Evolutionary conservation across 2,888 invertebrate genomes (phyloP).

Genomic region (Microctonus hyperodae): DNA sequence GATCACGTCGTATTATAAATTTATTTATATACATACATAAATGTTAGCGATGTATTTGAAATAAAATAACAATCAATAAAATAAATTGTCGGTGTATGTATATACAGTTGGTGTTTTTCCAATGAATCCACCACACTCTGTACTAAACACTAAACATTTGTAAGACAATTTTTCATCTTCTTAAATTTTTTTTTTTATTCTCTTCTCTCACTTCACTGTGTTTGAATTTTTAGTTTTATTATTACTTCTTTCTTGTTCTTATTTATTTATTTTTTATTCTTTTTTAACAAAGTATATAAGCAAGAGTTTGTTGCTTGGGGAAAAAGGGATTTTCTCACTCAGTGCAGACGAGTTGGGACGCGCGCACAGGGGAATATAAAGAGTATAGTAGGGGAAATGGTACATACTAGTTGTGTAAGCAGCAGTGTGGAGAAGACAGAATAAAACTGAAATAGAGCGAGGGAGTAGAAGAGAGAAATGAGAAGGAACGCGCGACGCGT

Average conservation of each 20-base stretch:
- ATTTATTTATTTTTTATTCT: neutral
- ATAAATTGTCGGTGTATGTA: neutral
- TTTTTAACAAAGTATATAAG: neutral
- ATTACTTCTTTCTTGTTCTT: neutral
- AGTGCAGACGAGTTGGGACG: neutral
- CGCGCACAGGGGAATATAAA: neutral
- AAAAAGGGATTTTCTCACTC: conserved; percentile 23
- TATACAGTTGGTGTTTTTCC: neutral
- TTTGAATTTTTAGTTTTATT: neutral
- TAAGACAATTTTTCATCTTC: neutral
- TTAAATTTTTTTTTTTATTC: neutral
- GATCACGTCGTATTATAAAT: conserved; percentile 12
- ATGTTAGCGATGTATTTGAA: neutral
- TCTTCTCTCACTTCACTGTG: neutral
- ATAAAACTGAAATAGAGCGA: conserved; percentile 17
- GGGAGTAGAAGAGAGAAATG: conserved; percentile 24
- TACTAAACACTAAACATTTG: conserved; percentile 1
- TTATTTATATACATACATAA: neutral
- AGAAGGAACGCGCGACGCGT: conserved; percentile 35
- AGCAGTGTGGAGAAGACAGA: conserved; percentile 27
- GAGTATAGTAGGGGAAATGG: no score
- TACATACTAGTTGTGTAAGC: no score
- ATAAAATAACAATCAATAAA: conserved; percentile 18
- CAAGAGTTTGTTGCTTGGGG: conserved; percentile 22
- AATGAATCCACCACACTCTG: conserved; percentile 10